A percentile compares a stretch with the other conserved stretches of the same genome.
Conservation (phyloP, 2,888 invertebrate species). For the Monopis laevigella region DNA sequence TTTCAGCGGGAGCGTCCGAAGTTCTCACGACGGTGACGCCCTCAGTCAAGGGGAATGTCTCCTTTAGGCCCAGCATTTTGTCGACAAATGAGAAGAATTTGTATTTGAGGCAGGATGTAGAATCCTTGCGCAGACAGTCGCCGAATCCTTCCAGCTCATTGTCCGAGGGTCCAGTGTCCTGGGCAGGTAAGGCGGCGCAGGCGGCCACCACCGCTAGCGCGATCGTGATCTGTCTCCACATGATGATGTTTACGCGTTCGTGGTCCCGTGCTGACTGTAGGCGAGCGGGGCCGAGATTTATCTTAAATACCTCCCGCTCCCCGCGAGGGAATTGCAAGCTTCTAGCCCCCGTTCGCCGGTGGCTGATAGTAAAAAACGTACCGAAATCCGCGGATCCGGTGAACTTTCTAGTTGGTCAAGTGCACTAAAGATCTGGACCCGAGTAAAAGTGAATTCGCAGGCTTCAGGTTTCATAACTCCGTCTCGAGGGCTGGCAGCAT, state of each 20-base stretch:
- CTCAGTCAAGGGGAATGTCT: conserved; percentile 81
- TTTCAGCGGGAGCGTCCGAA: conserved; percentile 73
- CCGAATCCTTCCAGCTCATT: conserved; percentile 83
- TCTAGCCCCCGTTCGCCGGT: conserved; percentile 23
- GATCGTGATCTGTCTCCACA: conserved; percentile 47
- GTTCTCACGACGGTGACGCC: conserved; percentile 87
- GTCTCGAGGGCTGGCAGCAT: background rate
- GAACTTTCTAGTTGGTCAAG: conserved; percentile 44
- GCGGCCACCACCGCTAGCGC: conserved; percentile 49
- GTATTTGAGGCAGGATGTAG: conserved; percentile 85
- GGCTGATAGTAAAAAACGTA: conserved; percentile 25
- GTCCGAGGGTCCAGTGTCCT: conserved; percentile 75
- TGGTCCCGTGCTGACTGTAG: conserved; percentile 38
- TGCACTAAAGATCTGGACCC: conserved; percentile 25
- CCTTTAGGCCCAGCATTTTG: conserved; percentile 83
- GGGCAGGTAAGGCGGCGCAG: conserved; percentile 73
- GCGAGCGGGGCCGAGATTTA: conserved; percentile 32
- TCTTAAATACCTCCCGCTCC: conserved; percentile 53
- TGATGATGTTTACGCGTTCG: conserved; percentile 30
- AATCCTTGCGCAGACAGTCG: conserved; percentile 85
- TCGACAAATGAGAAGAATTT: conserved; percentile 88
- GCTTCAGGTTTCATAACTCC: conserved; percentile 5
- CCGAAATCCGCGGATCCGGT: conserved; percentile 30
- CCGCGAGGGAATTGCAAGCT: conserved; percentile 23
- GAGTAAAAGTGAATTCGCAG: conserved; percentile 25